Evolutionary conservation across 1,140 invertebrate species (phyloP).

Genomic region (Drosophila santomea): DNA sequence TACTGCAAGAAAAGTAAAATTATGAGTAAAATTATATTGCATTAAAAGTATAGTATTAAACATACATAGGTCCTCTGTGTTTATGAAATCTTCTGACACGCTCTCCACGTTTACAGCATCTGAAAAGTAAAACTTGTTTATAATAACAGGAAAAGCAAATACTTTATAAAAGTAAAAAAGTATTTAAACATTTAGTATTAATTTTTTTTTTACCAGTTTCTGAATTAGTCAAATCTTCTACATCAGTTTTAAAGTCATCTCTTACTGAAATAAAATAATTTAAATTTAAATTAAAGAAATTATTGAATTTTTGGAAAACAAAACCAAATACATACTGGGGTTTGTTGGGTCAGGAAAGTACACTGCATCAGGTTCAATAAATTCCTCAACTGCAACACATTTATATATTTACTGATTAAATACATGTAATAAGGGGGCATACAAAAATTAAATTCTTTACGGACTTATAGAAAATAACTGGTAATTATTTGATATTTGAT

Average conservation of each 20-base stretch:
- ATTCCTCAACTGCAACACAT: background rate
- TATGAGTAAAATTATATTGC: background rate
- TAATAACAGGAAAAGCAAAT: too few relatives aligned
- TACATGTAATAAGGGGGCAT: too few relatives aligned
- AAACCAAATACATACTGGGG: background rate
- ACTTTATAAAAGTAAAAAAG: too few relatives aligned
- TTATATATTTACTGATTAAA: background rate
- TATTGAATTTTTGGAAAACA: too few relatives aligned
- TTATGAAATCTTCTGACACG: background rate
- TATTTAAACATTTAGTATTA: background rate
- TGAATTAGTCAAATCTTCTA: slow-evolving; percentile 1
- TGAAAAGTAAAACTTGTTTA: background rate
- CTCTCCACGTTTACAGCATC: slow-evolving; percentile 16
- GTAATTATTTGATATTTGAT: too few relatives aligned
- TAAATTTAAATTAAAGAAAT: background rate
- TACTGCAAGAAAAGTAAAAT: background rate
- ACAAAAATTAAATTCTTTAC: too few relatives aligned
- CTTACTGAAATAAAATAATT: slow-evolving; percentile 1
- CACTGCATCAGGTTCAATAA: background rate
- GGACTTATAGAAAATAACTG: too few relatives aligned
- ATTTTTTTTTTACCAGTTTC: slow-evolving; percentile 1
- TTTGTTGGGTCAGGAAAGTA: background rate
- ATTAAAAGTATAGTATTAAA: background rate
- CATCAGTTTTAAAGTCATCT: background rate
- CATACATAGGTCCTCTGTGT: slow-evolving; percentile 10